Conservation (phyloP, 2,888 invertebrate genomes). For the Spilosoma lubricipeda region DNA sequence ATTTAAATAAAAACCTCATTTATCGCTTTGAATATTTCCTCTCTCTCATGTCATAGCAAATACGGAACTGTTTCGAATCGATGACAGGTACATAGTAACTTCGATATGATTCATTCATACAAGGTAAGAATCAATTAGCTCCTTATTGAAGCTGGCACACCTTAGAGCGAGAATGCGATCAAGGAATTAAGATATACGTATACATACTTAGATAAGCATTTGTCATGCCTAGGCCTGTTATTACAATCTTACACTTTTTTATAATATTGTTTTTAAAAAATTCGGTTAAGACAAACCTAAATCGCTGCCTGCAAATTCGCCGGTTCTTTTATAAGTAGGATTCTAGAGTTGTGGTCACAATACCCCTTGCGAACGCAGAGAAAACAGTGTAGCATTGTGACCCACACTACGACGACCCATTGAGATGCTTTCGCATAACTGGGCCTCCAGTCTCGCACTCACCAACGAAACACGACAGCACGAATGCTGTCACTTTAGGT, state of each 20-base stretch:
- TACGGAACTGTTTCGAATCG: conserved; percentile 22
- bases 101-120: conserved; percentile 32
- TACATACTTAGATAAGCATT: neutral
- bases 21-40: neutral
- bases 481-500: no score
- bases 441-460: no score
- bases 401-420: no score
- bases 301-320: no score
- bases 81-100: conserved; percentile 8
- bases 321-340: no score
- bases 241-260: neutral
- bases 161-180: conserved; percentile 18
- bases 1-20: neutral
- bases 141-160: conserved; percentile 19
- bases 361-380: no score
- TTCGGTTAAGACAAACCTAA: no score
- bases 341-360: no score
- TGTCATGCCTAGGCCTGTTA: neutral
- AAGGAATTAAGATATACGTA: neutral
- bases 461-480: no score
- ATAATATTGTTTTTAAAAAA: no score
- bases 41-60: neutral
- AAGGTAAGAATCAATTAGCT: conserved; percentile 22
- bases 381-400: no score
- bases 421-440: no score